phyloP scores from a whole-genome alignment of 2,888 invertebrate species.

The Teleiodes luculella region DNA sequence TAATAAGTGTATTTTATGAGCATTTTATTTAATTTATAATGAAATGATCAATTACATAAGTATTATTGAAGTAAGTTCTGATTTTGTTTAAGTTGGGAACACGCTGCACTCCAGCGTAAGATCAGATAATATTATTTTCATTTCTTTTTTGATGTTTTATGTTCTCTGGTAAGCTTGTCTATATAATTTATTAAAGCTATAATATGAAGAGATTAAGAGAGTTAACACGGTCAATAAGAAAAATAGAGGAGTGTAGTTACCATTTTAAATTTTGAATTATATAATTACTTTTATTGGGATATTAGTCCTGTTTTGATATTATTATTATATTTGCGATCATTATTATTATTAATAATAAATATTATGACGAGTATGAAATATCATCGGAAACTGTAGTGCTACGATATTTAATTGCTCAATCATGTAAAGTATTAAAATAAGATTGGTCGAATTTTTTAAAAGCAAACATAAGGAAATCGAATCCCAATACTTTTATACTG shows the following conservation, averaged over 20 bases:
- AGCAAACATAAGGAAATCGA: constrained; percentile 30
- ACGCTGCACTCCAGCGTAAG: constrained; percentile 45
- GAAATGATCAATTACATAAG: constrained; percentile 48
- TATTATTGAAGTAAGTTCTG: constrained; percentile 59
- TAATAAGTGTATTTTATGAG: constrained; percentile 65
- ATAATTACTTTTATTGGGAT: constrained; percentile 35
- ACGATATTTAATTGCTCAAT: constrained; percentile 61
- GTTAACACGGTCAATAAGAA: constrained; percentile 36
- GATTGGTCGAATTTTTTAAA: constrained; percentile 32
- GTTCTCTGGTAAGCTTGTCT: constrained; percentile 44
- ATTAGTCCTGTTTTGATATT: constrained; percentile 27
- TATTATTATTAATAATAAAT: constrained; percentile 15
- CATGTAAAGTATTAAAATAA: constrained; percentile 36
- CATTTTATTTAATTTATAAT: constrained; percentile 65
- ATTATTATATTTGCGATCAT: constrained; percentile 34
- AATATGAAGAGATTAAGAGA: constrained; percentile 34
- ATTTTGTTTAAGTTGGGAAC: constrained; percentile 60
- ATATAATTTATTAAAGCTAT: constrained; percentile 5
- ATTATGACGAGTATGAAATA: constrained; percentile 28
- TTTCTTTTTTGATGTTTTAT: constrained; percentile 31
- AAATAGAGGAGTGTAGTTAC: constrained; percentile 54
- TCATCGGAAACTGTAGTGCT: constrained; percentile 46
- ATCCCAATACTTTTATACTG: constrained; percentile 61
- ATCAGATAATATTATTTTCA: neutral
- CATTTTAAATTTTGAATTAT: constrained; percentile 44